A percentile compares a stretch with the other conserved stretches of the same genome.
These are phyloP conservation scores for Antennarius striatus DNA, from an alignment of 2,113 vertebrate species.

Conservation along the genomic window DNA sequence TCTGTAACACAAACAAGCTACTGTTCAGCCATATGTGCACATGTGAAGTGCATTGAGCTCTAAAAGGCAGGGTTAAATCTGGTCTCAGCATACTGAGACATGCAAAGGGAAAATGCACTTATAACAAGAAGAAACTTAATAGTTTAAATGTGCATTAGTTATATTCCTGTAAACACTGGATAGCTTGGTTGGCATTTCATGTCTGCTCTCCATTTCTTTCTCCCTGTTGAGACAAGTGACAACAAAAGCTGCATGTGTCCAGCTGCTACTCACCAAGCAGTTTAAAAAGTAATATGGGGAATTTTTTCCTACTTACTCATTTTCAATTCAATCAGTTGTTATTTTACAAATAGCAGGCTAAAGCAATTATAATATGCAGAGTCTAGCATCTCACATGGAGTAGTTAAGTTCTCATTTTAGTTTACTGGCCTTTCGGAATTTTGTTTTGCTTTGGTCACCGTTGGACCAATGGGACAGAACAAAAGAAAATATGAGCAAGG, in stretches of 20 bases:
- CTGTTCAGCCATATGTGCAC: conserved; percentile 65
- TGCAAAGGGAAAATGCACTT: conserved; percentile 17
- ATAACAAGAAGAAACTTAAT: conserved; percentile 20
- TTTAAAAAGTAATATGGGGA: background rate
- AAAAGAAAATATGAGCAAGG: background rate
- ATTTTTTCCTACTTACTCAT: background rate
- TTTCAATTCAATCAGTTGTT: conserved; percentile 6
- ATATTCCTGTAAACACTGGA: conserved; percentile 40
- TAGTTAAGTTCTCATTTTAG: background rate
- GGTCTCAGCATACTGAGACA: conserved; percentile 17
- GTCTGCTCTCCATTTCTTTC: conserved; percentile 24
- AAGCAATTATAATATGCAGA: background rate
- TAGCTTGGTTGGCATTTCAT: conserved; percentile 26
- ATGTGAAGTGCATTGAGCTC: conserved; percentile 27
- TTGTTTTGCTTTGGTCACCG: background rate
- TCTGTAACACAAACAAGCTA: conserved; percentile 78
- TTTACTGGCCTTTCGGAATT: conserved; percentile 10
- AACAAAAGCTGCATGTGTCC: conserved; percentile 3
- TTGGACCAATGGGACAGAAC: background rate
- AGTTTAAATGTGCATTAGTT: conserved; percentile 29
- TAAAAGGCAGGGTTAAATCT: conserved; percentile 19
- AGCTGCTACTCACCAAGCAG: conserved; percentile 16
- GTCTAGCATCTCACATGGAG: background rate
- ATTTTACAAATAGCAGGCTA: conserved; percentile 6
- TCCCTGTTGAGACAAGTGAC: conserved; percentile 21